Evolutionary conservation across 1,140 invertebrate species (phyloP).

Genomic region (Coenobita brevimanus): DNA sequence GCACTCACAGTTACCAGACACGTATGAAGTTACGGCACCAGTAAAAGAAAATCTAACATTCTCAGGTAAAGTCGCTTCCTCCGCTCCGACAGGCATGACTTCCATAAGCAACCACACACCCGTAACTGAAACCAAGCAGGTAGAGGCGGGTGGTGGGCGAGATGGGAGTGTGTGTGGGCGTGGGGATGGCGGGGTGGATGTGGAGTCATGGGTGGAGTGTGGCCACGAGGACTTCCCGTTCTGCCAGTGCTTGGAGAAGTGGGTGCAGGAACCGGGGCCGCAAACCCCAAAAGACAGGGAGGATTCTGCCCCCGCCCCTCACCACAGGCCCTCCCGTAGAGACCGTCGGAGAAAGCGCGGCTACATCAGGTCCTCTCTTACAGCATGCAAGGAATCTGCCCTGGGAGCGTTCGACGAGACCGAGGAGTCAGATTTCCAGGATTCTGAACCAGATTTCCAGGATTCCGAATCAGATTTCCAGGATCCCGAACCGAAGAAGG

Average conservation of each 20-base stretch:
- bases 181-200: neutral
- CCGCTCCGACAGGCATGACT: too few relatives aligned
- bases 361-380: slow-evolving; percentile 35
- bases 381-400: slow-evolving; percentile 11
- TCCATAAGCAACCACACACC: too few relatives aligned
- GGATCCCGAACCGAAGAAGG: slow-evolving; percentile 21
- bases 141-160: too few relatives aligned
- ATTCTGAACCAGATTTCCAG: slow-evolving; percentile 33
- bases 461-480: neutral
- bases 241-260: slow-evolving; percentile 29
- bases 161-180: too few relatives aligned
- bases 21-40: too few relatives aligned
- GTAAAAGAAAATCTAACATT: too few relatives aligned
- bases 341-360: slow-evolving; percentile 8
- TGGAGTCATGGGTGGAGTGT: slow-evolving; percentile 2
- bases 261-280: neutral
- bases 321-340: neutral
- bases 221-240: slow-evolving; percentile 42
- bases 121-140: too few relatives aligned
- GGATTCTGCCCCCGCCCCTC: neutral
- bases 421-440: slow-evolving; percentile 52
- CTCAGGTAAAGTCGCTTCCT: too few relatives aligned
- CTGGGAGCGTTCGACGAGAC: slow-evolving; percentile 55
- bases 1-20: too few relatives aligned
- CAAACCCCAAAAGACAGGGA: too few relatives aligned